These are phyloP conservation scores for Hypotaenidia okinawae DNA, from an alignment of 2,797 vertebrate species.

Conservation along the genomic window DNA sequence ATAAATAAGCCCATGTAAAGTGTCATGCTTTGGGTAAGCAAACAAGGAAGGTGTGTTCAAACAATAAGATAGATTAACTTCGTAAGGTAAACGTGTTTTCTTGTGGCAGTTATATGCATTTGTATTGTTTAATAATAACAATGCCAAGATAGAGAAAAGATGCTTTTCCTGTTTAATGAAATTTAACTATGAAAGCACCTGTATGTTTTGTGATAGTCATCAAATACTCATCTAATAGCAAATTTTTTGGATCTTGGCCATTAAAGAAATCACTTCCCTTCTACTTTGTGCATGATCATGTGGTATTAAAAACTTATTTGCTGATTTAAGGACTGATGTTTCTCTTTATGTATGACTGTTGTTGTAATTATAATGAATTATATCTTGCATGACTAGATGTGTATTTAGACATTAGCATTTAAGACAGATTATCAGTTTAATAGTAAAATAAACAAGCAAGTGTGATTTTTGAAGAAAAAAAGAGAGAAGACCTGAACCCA, in stretches of 20 bases:
- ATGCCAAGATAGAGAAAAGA: not conserved
- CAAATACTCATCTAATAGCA: not conserved
- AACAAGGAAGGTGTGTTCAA: accelerated
- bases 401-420: constrained; percentile 58
- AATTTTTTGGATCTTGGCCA: constrained; percentile 8
- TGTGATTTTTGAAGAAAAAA: not conserved
- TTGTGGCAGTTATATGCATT: not conserved
- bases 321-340: constrained; percentile 36
- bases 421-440: constrained; percentile 27
- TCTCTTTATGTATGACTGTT: not conserved
- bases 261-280: not conserved
- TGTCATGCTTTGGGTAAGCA: not conserved
- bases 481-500: not conserved
- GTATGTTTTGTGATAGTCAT: not conserved
- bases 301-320: constrained; percentile 37
- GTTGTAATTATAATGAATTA: constrained; percentile 49
- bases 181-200: not conserved
- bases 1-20: not conserved
- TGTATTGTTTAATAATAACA: not conserved
- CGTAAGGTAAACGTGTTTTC: not conserved
- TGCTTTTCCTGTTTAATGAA: not conserved
- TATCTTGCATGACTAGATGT: constrained; percentile 39
- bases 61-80: not conserved
- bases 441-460: constrained; percentile 58
- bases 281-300: not conserved